Evolutionary conservation across 2,113 vertebrate genomes (phyloP).

Genomic region (Misgurnus anguillicaudatus): DNA sequence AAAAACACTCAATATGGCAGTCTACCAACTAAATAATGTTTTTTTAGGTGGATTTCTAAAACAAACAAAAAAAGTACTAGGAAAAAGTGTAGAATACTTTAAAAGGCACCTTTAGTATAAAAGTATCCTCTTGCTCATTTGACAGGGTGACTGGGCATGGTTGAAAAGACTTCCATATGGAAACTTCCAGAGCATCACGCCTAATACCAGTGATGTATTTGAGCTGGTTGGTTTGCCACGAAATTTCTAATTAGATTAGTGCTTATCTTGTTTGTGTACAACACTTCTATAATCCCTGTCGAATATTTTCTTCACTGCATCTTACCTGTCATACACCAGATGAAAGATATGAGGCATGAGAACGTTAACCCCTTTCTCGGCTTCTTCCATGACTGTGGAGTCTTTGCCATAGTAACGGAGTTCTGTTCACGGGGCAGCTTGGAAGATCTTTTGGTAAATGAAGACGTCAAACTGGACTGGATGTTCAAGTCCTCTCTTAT

Average conservation of each 20-base stretch:
- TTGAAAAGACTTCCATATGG: slow-evolving; percentile 77
- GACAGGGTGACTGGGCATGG: slow-evolving; percentile 80
- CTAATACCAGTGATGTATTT: slow-evolving; percentile 73
- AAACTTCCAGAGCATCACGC: slow-evolving; percentile 67
- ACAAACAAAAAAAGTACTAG: too few species aligned
- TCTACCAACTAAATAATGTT: not conserved
- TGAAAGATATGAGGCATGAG: slow-evolving; percentile 81
- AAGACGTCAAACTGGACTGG: slow-evolving; percentile 81
- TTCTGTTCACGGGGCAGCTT: slow-evolving; percentile 79
- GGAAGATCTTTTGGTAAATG: slow-evolving; percentile 76
- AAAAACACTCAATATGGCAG: not conserved
- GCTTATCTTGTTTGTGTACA: not conserved
- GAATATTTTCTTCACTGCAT: too few species aligned
- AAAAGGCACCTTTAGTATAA: too few species aligned
- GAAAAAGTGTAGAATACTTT: too few species aligned
- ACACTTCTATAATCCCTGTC: not conserved
- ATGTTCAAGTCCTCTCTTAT: slow-evolving; percentile 83
- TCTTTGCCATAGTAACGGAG: slow-evolving; percentile 80
- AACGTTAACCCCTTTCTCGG: slow-evolving; percentile 80
- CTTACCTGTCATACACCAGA: slow-evolving; percentile 58
- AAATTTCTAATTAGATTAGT: not conserved
- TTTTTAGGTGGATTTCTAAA: too few species aligned
- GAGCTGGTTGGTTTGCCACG: slow-evolving; percentile 66
- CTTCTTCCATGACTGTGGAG: slow-evolving; percentile 78
- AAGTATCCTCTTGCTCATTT: not conserved